These are phyloP conservation scores for Epinephelus malabaricus DNA, from an alignment of 2,797 vertebrate genomes.

Conservation along the genomic window DNA sequence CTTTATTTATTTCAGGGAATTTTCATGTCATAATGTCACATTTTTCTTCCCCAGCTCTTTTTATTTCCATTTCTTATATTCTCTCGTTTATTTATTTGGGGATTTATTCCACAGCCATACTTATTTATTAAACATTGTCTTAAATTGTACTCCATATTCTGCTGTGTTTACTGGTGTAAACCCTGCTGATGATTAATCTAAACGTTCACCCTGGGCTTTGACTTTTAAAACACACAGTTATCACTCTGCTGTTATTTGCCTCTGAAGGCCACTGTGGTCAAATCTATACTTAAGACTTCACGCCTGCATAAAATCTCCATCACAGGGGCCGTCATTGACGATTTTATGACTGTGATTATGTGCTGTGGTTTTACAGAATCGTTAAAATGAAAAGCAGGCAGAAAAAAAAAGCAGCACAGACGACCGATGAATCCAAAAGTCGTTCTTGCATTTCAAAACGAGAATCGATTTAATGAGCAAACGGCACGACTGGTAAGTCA, in stretches of 20 bases:
- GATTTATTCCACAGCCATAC: no score
- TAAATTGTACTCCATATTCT: no score
- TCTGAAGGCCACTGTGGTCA: conserved; percentile 12
- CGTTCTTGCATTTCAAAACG: conserved; percentile 27
- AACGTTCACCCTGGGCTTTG: background rate
- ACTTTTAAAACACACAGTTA: background rate
- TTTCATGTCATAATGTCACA: no score
- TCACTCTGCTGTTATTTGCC: conserved; percentile 12
- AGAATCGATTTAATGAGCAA: conserved; percentile 40
- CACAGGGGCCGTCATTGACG: conserved; percentile 20
- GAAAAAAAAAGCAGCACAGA: conserved; percentile 1
- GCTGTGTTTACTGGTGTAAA: background rate
- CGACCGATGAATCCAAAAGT: conserved; percentile 49
- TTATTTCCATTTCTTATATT: no score
- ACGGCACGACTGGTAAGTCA: conserved; percentile 6
- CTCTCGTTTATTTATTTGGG: no score
- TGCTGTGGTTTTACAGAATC: conserved; percentile 38
- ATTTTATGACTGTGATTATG: conserved; percentile 27
- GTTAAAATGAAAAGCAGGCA: conserved; percentile 35
- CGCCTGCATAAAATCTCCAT: conserved; percentile 47
- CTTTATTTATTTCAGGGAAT: no score
- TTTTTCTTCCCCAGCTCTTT: no score
- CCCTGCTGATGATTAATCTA: background rate
- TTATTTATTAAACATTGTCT: no score
- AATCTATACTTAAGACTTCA: conserved; percentile 8